Conservation (phyloP, 1,140 invertebrate genomes). For the Papilio helenus region DNA sequence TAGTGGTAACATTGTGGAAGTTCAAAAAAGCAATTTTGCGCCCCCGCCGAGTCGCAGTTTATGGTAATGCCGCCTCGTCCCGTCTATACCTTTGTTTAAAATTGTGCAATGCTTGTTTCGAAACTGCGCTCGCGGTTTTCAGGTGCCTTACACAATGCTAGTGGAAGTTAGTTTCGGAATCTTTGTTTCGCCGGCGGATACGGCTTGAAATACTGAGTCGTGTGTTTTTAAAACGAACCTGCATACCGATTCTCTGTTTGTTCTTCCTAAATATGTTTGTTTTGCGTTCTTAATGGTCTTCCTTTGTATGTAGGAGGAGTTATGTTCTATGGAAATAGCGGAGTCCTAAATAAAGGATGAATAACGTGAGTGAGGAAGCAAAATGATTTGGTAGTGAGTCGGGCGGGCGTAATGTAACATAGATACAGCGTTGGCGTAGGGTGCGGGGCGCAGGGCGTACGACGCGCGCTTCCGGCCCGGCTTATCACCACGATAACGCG, state of each 20-base stretch:
- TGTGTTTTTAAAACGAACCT: conserved; percentile 56
- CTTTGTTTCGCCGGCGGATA: conserved; percentile 65
- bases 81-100: conserved; percentile 79
- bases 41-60: conserved; percentile 64
- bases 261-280: conserved; percentile 43
- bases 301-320: conserved; percentile 11
- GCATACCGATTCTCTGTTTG: conserved; percentile 44
- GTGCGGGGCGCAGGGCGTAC: conserved; percentile 56
- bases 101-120: conserved; percentile 74
- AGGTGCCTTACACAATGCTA: conserved; percentile 69
- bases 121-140: conserved; percentile 71
- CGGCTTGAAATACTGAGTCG: conserved; percentile 53
- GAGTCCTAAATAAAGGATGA: conserved; percentile 18
- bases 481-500: conserved; percentile 74
- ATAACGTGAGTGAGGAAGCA: conserved; percentile 54
- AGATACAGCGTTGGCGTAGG: conserved; percentile 57
- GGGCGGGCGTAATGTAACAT: conserved; percentile 55
- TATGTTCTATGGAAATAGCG: conserved; percentile 23
- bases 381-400: conserved; percentile 57
- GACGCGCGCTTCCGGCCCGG: conserved; percentile 60
- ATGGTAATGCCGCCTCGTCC: conserved; percentile 70
- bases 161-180: conserved; percentile 63
- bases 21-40: conserved; percentile 81
- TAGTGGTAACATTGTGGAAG: conserved; percentile 73
- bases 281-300: conserved; percentile 37